Evolutionary conservation across 2,888 invertebrate species (phyloP), one percentile per base, ranked within the genome.

Genomic region (Acleris sparsana): DNA sequence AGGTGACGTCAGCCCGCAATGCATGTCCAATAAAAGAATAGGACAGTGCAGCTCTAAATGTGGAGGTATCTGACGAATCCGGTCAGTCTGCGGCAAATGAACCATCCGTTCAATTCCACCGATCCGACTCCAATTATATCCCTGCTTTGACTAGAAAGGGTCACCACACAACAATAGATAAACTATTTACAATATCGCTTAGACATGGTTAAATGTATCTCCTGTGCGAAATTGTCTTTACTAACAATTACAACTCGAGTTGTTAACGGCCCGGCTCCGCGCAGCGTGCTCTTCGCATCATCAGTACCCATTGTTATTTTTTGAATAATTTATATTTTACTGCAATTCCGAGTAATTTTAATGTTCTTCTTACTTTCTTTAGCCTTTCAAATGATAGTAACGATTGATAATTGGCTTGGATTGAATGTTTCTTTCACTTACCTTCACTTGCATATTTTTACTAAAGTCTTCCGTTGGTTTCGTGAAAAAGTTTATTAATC

Each of bases 31-130:
- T 60, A 65, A 65, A 60, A 60, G 55, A 60, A 62, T 64, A 53
- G 33, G 52, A 58, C 43, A 58, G 53, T 56, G 61, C 66, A 62
- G 22, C 65, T 51, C 61, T 64, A 66, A 66, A 62, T 52, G 61
- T 20, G 56, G 66, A 61, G 61, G 46, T 48, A 61, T 66, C 56
- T 52, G 61, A 51, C 60, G 44, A 49, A 49, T 48, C 33, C 65
- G 49, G 33, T 20, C 55, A 46, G 65, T 20, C 55, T 43, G 44
- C 48, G 51, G 29, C 49, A 56, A 66, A 53, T 25, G 53, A 56
- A 57, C 51, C 29, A 51, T 60, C 13, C 9, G 39, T 25, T 25
- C 25, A 25, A 25, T 25, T 25, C 25, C 1, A 25, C 6, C 6
- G 25, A 25, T 25, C 25, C 25, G 25, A 25, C 7, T 25, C 25